phyloP scores from a whole-genome alignment of 2,888 invertebrate genomes.

The Drosophila limbata region DNA sequence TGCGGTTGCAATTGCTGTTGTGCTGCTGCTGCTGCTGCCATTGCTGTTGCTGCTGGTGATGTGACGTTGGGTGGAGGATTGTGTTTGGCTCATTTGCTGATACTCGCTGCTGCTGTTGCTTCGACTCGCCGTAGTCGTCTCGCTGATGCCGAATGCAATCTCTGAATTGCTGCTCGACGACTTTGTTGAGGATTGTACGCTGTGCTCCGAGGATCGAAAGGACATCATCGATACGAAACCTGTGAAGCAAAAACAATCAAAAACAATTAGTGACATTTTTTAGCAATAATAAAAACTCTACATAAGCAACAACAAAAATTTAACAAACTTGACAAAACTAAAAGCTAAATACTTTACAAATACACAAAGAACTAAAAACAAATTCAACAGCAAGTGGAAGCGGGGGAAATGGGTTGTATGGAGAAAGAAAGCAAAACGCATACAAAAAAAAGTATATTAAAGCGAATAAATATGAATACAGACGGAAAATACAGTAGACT shows the following conservation, averaged over 20 bases:
- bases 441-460: not conserved
- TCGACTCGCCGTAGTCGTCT: slow-evolving; percentile 54
- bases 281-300: not conserved
- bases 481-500: slow-evolving; percentile 1
- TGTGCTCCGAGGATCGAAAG: slow-evolving; percentile 88
- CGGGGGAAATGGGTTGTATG: not conserved
- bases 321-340: not conserved
- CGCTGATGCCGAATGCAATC: slow-evolving; percentile 74
- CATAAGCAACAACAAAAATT: not conserved
- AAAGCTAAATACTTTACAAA: slow-evolving; percentile 8
- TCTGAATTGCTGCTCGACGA: slow-evolving; percentile 82
- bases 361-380: not conserved
- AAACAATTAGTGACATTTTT: not conserved
- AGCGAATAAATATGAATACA: not conserved
- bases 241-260: slow-evolving; percentile 3
- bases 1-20: slow-evolving; percentile 47
- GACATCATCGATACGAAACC: slow-evolving; percentile 89
- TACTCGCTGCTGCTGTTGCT: slow-evolving; percentile 51
- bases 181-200: slow-evolving; percentile 84
- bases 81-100: slow-evolving; percentile 59
- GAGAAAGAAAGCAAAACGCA: not conserved
- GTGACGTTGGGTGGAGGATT: slow-evolving; percentile 62
- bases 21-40: slow-evolving; percentile 19
- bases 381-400: slow-evolving; percentile 1
- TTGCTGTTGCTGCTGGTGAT: slow-evolving; percentile 37